phyloP scores from a whole-genome alignment of 2,113 vertebrate species.

The Amia ocellicauda region DNA sequence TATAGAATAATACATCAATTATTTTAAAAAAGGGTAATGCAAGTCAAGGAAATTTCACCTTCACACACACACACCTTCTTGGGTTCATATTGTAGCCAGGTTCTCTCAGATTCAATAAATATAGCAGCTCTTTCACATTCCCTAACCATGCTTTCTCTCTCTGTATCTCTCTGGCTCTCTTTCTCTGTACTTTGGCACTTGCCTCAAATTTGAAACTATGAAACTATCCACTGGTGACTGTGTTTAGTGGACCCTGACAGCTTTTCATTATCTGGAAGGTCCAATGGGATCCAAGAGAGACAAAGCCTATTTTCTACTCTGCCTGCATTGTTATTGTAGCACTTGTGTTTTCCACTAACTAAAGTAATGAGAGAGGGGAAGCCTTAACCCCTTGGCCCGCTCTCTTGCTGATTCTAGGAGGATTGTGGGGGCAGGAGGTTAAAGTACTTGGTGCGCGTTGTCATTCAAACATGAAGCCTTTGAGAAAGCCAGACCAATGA shows the following conservation, averaged over 20 bases:
- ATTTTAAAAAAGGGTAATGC: too few relatives aligned
- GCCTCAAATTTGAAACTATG: neutral
- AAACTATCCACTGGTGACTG: constrained; percentile 37
- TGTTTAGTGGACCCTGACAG: constrained; percentile 55
- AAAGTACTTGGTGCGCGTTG: too few relatives aligned
- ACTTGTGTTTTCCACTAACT: constrained; percentile 29
- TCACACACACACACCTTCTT: too few relatives aligned
- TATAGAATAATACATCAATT: too few relatives aligned
- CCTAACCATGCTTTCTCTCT: neutral
- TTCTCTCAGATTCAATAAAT: constrained; percentile 9
- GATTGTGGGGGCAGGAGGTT: neutral
- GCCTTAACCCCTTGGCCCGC: constrained; percentile 14
- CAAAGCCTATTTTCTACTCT: constrained; percentile 34
- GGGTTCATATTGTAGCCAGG: too few relatives aligned
- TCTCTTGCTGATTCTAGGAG: neutral
- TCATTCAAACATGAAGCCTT: too few relatives aligned
- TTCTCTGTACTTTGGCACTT: constrained; percentile 1
- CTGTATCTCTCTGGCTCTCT: too few relatives aligned
- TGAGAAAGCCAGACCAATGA: too few relatives aligned
- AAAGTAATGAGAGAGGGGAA: constrained; percentile 43
- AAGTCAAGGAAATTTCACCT: too few relatives aligned
- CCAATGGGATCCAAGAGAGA: constrained; percentile 44
- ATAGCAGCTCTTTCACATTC: neutral
- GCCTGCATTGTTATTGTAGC: constrained; percentile 19
- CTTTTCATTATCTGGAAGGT: constrained; percentile 55